Evolutionary conservation across 1,140 invertebrate species (phyloP).

Genomic region (Brevipalpus yothersi): DNA sequence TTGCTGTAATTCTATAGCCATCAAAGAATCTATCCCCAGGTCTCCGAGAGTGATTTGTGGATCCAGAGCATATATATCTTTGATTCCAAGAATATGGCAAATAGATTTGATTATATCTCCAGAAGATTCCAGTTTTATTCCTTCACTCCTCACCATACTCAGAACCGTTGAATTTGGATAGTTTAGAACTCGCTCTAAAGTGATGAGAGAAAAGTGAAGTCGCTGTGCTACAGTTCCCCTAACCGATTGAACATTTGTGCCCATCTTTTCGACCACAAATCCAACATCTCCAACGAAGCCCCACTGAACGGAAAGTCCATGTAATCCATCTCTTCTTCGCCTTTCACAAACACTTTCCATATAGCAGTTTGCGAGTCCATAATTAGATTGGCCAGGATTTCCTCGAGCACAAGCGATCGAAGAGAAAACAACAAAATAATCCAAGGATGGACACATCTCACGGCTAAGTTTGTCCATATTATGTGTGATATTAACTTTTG

Average conservation of each 20-base stretch:
- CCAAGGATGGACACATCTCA: constrained; percentile 42
- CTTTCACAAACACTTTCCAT: constrained; percentile 56
- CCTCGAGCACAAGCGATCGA: constrained; percentile 30
- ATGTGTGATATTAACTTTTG: constrained; percentile 37
- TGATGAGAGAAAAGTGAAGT: constrained; percentile 56
- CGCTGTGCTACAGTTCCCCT: constrained; percentile 79
- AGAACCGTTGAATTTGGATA: not conserved
- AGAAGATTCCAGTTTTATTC: constrained; percentile 22
- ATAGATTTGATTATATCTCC: constrained; percentile 18
- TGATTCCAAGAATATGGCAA: constrained; percentile 24
- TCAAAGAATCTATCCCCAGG: constrained; percentile 83
- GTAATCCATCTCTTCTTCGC: constrained; percentile 32
- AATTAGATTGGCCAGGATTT: not conserved
- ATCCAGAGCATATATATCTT: constrained; percentile 59
- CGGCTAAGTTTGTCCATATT: constrained; percentile 46
- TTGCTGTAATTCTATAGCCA: constrained; percentile 80
- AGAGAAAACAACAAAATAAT: constrained; percentile 85
- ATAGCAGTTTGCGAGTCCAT: constrained; percentile 51
- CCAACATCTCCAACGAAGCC: constrained; percentile 93
- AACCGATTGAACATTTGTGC: constrained; percentile 55
- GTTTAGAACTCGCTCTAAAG: constrained; percentile 45
- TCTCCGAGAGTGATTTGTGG: constrained; percentile 50
- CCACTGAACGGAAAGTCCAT: constrained; percentile 76
- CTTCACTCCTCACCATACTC: constrained; percentile 21
- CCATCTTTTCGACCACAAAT: constrained; percentile 37